Evolutionary conservation across 2,888 invertebrate genomes (phyloP).

Genomic region (Bhutanitis thaidina): DNA sequence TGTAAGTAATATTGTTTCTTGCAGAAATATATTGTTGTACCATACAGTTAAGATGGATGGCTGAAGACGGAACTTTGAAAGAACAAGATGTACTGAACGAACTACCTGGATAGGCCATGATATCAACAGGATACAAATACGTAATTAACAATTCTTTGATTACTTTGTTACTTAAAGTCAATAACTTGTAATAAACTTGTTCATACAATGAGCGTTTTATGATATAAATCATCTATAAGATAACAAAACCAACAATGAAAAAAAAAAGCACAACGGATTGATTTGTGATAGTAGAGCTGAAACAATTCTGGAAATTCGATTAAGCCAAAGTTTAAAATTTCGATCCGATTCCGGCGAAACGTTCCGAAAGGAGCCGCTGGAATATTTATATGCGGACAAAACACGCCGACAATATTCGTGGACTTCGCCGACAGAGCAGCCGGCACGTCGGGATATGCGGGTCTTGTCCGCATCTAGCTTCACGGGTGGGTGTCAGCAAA

Average conservation of each 20-base stretch:
- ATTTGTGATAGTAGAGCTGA: slow-evolving; percentile 12
- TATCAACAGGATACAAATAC: no score
- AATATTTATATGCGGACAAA: slow-evolving; percentile 60
- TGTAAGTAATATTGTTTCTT: no score
- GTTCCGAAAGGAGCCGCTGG: slow-evolving; percentile 48
- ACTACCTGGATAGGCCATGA: no score
- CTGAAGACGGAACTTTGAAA: no score
- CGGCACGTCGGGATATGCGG: slow-evolving; percentile 56
- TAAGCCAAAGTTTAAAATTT: slow-evolving; percentile 34
- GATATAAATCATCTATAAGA: no score
- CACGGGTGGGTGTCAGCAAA: slow-evolving; percentile 66
- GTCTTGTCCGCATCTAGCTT: slow-evolving; percentile 45
- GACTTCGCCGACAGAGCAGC: slow-evolving; percentile 48
- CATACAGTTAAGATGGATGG: no score
- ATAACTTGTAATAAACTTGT: no score
- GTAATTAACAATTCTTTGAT: no score
- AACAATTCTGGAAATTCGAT: slow-evolving; percentile 26
- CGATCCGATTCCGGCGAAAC: slow-evolving; percentile 51
- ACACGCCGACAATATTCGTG: slow-evolving; percentile 55
- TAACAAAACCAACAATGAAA: background rate
- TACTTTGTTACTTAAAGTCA: no score
- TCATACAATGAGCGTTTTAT: no score
- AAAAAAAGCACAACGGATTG: slow-evolving; percentile 5
- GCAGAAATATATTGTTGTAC: no score
- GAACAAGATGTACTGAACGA: no score